Evolutionary conservation across 2,888 invertebrate genomes (phyloP).

Genomic region (Noctua comes): DNA sequence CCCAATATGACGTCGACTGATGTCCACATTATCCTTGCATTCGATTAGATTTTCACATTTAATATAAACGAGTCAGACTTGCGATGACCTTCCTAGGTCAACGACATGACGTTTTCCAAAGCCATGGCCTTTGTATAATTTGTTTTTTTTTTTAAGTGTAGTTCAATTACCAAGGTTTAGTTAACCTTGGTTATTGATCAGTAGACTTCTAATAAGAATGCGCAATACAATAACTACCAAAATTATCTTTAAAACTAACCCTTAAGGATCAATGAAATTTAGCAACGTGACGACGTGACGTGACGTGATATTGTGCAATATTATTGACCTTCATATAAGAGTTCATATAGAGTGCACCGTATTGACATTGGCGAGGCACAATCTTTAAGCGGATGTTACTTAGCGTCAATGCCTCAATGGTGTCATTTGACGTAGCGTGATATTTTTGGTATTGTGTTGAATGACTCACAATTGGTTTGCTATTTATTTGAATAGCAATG

Average conservation of each 20-base stretch:
- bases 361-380: background rate
- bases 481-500: background rate
- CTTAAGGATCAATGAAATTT: background rate
- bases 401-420: background rate
- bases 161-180: background rate
- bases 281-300: no score
- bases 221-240: background rate
- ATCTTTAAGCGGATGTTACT: background rate
- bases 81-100: conserved; percentile 21
- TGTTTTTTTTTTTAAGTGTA: no score
- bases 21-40: background rate
- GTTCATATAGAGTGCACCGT: background rate
- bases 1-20: background rate
- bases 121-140: no score
- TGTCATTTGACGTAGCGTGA: background rate
- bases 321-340: background rate
- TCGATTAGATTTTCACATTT: background rate
- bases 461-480: background rate
- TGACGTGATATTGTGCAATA: background rate
- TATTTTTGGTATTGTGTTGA: background rate
- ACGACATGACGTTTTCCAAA: conserved; percentile 23
- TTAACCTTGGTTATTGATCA: background rate
- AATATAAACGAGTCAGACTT: background rate
- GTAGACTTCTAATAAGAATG: background rate
- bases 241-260: background rate